phyloP scores from a whole-genome alignment of 2,113 vertebrate species.

The Dermatemys mawii region DNA sequence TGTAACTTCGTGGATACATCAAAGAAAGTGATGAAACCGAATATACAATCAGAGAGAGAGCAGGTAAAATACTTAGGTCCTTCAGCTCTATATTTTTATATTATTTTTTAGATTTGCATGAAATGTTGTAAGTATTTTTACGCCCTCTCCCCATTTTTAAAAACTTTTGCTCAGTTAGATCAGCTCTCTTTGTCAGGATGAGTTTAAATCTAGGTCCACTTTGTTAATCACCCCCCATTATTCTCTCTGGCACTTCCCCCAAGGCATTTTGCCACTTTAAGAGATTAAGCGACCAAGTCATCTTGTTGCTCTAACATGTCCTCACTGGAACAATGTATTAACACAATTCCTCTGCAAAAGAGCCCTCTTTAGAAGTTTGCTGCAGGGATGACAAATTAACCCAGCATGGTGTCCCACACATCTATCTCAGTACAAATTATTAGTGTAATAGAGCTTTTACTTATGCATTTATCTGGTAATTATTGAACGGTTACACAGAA shows the following conservation, averaged over 20 bases:
- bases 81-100: conserved; percentile 48
- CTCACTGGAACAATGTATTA: conserved; percentile 74
- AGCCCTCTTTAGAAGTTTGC: conserved; percentile 79
- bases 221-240: conserved; percentile 70
- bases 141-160: not conserved
- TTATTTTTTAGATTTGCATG: conserved; percentile 70
- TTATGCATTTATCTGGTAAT: conserved; percentile 86
- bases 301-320: conserved; percentile 73
- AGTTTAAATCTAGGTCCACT: conserved; percentile 67
- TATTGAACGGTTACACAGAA: conserved; percentile 81
- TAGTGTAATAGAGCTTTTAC: conserved; percentile 86
- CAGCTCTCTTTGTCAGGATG: conserved; percentile 64
- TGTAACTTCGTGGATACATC: conserved; percentile 51
- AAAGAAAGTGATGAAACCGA: conserved; percentile 48
- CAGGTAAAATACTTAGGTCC: conserved; percentile 33
- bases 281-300: conserved; percentile 76
- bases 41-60: not conserved
- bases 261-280: conserved; percentile 75
- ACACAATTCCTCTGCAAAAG: conserved; percentile 69
- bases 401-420: conserved; percentile 81
- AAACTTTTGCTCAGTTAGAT: conserved; percentile 57
- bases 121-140: conserved; percentile 68
- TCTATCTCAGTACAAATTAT: conserved; percentile 84
- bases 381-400: conserved; percentile 83
- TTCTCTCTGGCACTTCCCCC: conserved; percentile 67